A percentile compares a stretch with the other conserved stretches of the same genome.
Conservation (phyloP, 2,113 vertebrate species). For the Zootoca vivipara region DNA sequence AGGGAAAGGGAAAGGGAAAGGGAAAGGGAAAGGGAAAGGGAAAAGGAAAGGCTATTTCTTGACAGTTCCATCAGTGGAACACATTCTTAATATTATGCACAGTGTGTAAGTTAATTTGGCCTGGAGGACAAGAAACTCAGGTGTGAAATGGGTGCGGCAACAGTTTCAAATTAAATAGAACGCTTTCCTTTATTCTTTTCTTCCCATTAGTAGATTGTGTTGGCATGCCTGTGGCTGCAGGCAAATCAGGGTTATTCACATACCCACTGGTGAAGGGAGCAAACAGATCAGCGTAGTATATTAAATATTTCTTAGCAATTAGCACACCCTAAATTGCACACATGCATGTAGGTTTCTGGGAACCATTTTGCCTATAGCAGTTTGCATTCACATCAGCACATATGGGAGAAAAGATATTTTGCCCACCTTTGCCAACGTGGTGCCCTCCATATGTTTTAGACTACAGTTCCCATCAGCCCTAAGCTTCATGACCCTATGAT, state of each 20-base stretch:
- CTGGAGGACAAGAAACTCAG: conserved; percentile 72
- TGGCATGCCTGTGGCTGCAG: conserved; percentile 74
- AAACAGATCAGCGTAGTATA: conserved; percentile 53
- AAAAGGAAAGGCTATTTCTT: conserved; percentile 4
- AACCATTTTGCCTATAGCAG: background rate
- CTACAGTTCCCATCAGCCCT: too few relatives aligned
- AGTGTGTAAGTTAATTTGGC: conserved; percentile 55
- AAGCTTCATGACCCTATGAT: too few relatives aligned
- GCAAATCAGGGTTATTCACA: conserved; percentile 42
- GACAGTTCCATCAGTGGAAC: conserved; percentile 43
- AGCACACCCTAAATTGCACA: conserved; percentile 46
- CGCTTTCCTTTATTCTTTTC: conserved; percentile 58
- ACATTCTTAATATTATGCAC: conserved; percentile 22
- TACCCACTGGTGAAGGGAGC: conserved; percentile 49
- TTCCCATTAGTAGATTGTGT: conserved; percentile 67
- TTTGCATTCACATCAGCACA: background rate
- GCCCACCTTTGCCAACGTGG: background rate
- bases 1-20: too few relatives aligned
- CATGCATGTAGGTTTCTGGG: conserved; percentile 51
- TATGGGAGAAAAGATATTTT: conserved; percentile 44
- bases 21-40: conserved; percentile 38
- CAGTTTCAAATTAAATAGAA: conserved; percentile 73
- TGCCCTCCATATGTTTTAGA: too few relatives aligned
- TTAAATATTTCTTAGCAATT: conserved; percentile 69
- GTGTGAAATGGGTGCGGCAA: conserved; percentile 74